phyloP scores from a whole-genome alignment of 1,140 invertebrate genomes.

The Propsilocerus akamusi region DNA sequence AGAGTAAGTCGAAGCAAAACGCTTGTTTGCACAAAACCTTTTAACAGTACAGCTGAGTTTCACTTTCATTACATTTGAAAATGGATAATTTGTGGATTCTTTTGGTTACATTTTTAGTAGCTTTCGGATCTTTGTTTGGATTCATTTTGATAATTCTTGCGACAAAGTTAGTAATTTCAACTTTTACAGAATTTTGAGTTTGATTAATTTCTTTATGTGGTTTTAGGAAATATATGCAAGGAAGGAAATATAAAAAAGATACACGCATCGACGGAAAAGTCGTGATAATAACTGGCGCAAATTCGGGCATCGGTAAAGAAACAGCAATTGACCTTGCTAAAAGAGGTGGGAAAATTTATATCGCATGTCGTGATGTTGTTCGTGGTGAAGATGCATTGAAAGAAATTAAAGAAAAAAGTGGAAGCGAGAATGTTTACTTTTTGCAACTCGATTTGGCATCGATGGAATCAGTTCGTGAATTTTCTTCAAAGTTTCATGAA shows the following conservation, averaged over 20 bases:
- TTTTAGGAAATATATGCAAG: conserved; percentile 33
- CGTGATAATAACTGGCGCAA: conserved; percentile 68
- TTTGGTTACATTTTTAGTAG: no score
- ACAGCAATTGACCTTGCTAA: conserved; percentile 51
- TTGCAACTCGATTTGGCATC: conserved; percentile 65
- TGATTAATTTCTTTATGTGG: no score
- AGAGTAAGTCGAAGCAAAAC: no score
- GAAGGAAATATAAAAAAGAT: conserved; percentile 25
- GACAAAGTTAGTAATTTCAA: no score
- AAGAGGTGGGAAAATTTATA: conserved; percentile 54
- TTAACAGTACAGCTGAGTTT: no score
- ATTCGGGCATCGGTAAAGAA: conserved; percentile 75
- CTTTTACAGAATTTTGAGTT: no score
- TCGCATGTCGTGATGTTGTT: conserved; percentile 61
- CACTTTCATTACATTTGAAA: no score
- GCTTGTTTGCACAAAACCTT: no score
- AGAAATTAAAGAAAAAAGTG: conserved; percentile 56
- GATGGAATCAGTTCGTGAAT: conserved; percentile 51
- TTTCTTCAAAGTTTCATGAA: conserved; percentile 39
- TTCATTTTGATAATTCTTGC: no score
- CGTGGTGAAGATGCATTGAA: conserved; percentile 39
- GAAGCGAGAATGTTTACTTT: conserved; percentile 66
- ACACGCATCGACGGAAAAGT: conserved; percentile 45
- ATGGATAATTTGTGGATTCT: no score
- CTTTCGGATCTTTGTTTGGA: no score